phyloP scores from a whole-genome alignment of 2,888 invertebrate species.

The Eilema sororculum region DNA sequence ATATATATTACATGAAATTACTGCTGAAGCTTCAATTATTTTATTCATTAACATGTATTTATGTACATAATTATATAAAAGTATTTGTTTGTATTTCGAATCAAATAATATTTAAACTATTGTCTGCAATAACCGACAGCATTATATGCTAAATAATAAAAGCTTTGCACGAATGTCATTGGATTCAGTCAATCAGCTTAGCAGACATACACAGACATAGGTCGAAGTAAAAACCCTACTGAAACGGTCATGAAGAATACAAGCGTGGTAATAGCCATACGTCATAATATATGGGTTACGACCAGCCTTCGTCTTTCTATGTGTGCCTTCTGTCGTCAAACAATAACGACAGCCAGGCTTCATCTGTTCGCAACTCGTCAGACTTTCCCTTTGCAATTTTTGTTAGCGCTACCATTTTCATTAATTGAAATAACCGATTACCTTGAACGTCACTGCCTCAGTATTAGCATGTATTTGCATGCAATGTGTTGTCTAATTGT shows the following conservation, averaged over 20 bases:
- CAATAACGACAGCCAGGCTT: constrained; percentile 66
- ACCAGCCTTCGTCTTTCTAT: constrained; percentile 52
- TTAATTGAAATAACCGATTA: constrained; percentile 53
- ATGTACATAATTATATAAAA: constrained; percentile 11
- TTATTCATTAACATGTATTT: constrained; percentile 29
- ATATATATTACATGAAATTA: constrained; percentile 13
- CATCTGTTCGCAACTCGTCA: constrained; percentile 65
- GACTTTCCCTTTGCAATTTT: constrained; percentile 62
- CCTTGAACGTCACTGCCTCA: constrained; percentile 52
- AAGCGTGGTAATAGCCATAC: constrained; percentile 67
- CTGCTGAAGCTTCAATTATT: constrained; percentile 29
- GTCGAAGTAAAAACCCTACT: constrained; percentile 68
- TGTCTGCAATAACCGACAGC: constrained; percentile 17
- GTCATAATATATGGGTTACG: constrained; percentile 70
- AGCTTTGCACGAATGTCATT: constrained; percentile 41
- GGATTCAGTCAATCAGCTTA: constrained; percentile 36
- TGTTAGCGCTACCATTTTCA: constrained; percentile 62
- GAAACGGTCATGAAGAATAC: constrained; percentile 68
- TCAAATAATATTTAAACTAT: constrained; percentile 33
- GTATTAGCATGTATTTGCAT: constrained; percentile 60
- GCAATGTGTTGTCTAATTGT: constrained; percentile 43
- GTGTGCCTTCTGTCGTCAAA: constrained; percentile 64
- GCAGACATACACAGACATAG: constrained; percentile 44
- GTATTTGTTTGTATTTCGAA: constrained; percentile 17
- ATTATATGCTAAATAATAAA: constrained; percentile 29